These are phyloP conservation scores for Xerus inauris DNA, from an alignment of 2,113 vertebrate genomes.

Conservation along the genomic window DNA sequence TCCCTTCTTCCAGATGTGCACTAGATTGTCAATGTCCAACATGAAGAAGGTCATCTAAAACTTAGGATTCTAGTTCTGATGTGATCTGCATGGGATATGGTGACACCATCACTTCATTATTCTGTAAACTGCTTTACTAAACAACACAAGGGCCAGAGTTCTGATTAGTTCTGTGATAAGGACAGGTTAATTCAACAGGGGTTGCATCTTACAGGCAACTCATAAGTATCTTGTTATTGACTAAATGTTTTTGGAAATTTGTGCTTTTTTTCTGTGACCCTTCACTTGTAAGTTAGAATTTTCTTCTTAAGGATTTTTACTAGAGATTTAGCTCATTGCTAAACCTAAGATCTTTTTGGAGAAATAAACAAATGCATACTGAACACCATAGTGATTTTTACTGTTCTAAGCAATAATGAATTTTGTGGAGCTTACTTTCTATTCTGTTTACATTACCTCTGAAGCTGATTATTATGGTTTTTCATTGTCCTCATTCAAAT, in stretches of 20 bases:
- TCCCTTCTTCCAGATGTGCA: background rate
- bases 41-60: background rate
- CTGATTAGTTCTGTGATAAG: background rate
- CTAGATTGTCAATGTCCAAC: background rate
- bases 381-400: background rate
- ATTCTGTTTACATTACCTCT: background rate
- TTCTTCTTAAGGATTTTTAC: constrained; percentile 50
- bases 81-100: background rate
- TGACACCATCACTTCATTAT: background rate
- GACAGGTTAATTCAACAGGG: background rate
- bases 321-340: background rate
- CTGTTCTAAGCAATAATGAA: background rate
- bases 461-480: background rate
- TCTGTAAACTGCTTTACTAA: background rate
- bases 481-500: background rate
- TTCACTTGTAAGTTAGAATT: constrained; percentile 3
- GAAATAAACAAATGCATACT: background rate
- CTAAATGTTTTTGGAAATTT: background rate
- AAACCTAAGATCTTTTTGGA: background rate
- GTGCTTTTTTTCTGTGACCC: background rate
- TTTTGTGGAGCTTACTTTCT: constrained; percentile 3
- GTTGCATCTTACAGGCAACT: background rate
- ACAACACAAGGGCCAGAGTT: background rate
- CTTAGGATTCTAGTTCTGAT: background rate
- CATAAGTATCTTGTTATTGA: background rate